These are phyloP conservation scores for Oscheius sp. DNA, from an alignment of 2,888 invertebrate genomes.

Conservation along the genomic window DNA sequence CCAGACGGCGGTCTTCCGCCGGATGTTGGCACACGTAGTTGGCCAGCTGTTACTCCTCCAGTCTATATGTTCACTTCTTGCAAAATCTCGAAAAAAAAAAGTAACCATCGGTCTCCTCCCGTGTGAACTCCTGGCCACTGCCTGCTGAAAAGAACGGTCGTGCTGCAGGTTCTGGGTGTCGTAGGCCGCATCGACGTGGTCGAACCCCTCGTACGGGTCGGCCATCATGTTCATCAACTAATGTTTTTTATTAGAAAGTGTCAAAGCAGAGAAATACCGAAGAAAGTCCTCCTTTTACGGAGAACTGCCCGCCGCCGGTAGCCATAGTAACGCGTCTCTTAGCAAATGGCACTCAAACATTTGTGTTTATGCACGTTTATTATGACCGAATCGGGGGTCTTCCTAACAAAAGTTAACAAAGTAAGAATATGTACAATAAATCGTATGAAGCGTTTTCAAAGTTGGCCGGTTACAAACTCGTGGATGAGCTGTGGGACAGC, in stretches of 20 bases:
- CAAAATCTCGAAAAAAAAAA: too few species aligned
- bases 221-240: constrained; percentile 44
- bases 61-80: not conserved
- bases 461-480: constrained; percentile 23
- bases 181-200: constrained; percentile 70
- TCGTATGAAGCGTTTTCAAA: not conserved
- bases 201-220: constrained; percentile 72
- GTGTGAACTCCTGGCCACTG: constrained; percentile 81
- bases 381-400: not conserved
- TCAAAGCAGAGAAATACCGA: constrained; percentile 1
- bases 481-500: constrained; percentile 27
- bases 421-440: constrained; percentile 2
- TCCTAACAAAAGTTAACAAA: not conserved
- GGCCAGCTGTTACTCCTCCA: constrained; percentile 11
- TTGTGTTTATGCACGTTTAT: not conserved
- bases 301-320: constrained; percentile 21
- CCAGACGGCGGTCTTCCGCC: constrained; percentile 5
- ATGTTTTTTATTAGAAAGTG: not conserved
- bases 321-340: constrained; percentile 19
- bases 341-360: too few species aligned
- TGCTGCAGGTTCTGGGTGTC: constrained; percentile 79
- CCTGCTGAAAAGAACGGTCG: constrained; percentile 84
- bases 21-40: constrained; percentile 10
- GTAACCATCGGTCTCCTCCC: constrained; percentile 80
- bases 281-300: constrained; percentile 34